Evolutionary conservation across 2,797 vertebrate genomes (phyloP).

Genomic region (Buphagus erythrorhynchus): DNA sequence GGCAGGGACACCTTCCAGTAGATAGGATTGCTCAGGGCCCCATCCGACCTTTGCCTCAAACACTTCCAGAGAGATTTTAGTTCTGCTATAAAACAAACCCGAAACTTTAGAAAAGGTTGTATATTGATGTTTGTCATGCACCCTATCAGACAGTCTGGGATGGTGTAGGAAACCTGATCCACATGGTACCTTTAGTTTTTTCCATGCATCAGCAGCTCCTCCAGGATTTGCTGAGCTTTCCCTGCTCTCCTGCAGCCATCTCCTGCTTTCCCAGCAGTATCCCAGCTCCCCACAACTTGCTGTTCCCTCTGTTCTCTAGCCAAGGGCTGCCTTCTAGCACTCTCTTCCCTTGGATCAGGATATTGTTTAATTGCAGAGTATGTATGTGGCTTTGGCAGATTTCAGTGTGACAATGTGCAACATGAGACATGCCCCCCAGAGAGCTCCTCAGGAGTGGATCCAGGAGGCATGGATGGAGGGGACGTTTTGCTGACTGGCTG

Average conservation of each 20-base stretch:
- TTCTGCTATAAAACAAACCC: background rate
- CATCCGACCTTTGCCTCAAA: background rate
- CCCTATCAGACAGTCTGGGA: background rate
- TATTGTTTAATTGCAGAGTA: background rate
- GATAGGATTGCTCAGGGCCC: background rate
- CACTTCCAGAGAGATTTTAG: background rate
- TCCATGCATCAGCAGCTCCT: background rate
- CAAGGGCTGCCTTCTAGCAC: background rate
- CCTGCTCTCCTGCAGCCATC: background rate
- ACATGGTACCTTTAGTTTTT: background rate
- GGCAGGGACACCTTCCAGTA: background rate
- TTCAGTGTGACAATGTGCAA: background rate
- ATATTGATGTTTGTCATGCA: fast-evolving
- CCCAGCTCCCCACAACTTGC: background rate
- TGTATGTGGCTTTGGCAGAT: background rate
- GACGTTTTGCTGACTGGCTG: background rate
- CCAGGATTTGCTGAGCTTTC: slow-evolving; percentile 15
- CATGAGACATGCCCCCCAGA: fast-evolving
- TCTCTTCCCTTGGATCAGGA: background rate
- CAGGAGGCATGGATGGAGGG: background rate
- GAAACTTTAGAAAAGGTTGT: background rate
- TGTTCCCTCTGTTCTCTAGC: background rate
- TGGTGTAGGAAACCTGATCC: background rate
- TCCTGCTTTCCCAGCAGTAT: background rate
- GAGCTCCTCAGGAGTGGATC: background rate